Conservation (phyloP, 1,140 invertebrate genomes). For the Trichonephila inaurata region DNA sequence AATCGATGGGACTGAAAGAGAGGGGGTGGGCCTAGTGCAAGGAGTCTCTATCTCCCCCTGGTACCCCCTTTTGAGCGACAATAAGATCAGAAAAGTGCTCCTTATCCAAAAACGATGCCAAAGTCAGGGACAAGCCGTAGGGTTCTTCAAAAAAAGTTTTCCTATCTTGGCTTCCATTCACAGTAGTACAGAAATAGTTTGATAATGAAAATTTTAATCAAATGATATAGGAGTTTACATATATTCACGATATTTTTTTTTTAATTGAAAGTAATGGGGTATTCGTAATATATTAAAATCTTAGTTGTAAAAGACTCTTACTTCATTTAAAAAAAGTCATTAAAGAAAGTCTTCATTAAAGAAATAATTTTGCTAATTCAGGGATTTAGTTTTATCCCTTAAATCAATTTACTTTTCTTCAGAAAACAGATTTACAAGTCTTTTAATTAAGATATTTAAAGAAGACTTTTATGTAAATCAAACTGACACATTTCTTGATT, state of each 20-base stretch:
- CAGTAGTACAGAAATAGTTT: not conserved
- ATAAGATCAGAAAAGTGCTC: not conserved
- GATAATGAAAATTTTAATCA: constrained; percentile 65
- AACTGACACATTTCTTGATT: not conserved
- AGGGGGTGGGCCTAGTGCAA: too few species aligned
- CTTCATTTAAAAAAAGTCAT: not conserved
- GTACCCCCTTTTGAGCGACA: not conserved
- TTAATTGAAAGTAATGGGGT: not conserved
- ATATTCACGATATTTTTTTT: not conserved
- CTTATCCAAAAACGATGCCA: too few species aligned
- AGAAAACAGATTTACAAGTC: not conserved
- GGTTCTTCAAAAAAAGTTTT: not conserved
- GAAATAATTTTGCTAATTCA: not conserved
- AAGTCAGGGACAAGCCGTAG: not conserved
- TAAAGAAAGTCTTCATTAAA: not conserved
- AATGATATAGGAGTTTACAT: not conserved
- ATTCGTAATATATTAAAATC: constrained; percentile 43
- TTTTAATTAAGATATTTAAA: not conserved
- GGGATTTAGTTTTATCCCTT: not conserved
- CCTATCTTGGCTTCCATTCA: not conserved
- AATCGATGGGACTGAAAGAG: constrained; percentile 43
- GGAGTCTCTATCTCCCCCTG: constrained; percentile 13
- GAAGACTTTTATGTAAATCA: not conserved
- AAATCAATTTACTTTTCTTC: not conserved
- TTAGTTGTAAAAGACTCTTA: not conserved